phyloP scores from a whole-genome alignment of 2,113 vertebrate genomes.

The Typhlomys cinereus region DNA sequence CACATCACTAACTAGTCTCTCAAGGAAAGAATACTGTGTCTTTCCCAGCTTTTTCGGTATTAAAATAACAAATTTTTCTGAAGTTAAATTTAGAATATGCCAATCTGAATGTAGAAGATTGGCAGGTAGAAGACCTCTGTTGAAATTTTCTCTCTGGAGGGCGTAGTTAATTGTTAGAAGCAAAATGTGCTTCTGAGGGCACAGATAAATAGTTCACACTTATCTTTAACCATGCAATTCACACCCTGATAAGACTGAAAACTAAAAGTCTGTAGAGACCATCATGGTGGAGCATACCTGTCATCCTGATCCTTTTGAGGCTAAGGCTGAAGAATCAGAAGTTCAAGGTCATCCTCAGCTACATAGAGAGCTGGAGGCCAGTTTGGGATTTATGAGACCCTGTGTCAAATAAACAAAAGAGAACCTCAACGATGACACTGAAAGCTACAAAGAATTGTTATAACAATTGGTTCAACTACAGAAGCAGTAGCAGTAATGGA shows the following conservation, averaged over 20 bases:
- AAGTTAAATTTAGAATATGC: not conserved
- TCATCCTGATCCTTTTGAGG: not conserved
- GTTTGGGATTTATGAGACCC: not conserved
- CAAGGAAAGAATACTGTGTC: not conserved
- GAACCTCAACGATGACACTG: not conserved
- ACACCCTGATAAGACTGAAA: not conserved
- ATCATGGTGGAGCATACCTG: not conserved
- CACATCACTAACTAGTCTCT: not conserved
- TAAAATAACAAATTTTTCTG: conserved; percentile 50
- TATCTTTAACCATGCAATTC: conserved; percentile 7
- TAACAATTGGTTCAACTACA: not conserved
- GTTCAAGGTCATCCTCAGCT: not conserved
- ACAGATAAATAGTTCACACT: not conserved
- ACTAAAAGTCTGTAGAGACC: not conserved
- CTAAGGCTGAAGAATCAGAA: not conserved
- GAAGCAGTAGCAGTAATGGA: not conserved
- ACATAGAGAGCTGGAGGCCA: not conserved
- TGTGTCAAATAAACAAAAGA: not conserved
- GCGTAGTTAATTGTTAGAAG: not conserved
- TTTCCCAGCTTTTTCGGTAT: conserved; percentile 11
- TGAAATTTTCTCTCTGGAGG: not conserved
- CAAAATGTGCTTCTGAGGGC: not conserved
- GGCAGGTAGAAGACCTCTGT: not conserved
- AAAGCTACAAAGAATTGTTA: conserved; percentile 19
- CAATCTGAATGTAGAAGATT: not conserved